Evolutionary conservation across 2,113 vertebrate genomes (phyloP), one percentile per base, ranked within the genome.

Genomic region (Burhinus bistriatus): DNA sequence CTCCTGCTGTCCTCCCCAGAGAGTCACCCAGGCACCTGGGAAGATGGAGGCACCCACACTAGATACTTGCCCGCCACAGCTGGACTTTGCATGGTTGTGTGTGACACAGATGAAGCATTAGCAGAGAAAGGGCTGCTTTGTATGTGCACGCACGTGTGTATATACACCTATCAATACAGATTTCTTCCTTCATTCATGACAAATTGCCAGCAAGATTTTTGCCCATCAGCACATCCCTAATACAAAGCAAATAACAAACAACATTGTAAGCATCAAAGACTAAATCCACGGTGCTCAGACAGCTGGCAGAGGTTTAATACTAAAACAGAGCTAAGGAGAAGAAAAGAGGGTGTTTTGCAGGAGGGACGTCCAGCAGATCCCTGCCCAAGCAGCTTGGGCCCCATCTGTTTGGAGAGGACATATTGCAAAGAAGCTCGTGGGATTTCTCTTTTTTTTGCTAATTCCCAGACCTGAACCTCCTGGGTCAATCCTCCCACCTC

Each of bases 1-100:
- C 18, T 72, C 49, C 65, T 44, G 26, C 54, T 59, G 64, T 52
- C 21, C 29, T 64, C 29, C 26, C 20, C 44, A 18, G 23, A 25
- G 38, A 29, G 40, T 62, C 51, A 45, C 29, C 19, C 32, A 38
- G 61, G 15, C 0, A 0, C 0, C 1, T 45, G 59, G 26, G 27
- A 30, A 59, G 64, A 21, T 51, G 25, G 55, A 57, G 20, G 8
- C 30, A 22, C 49, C 32, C 42, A 20, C 20, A 15, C 9, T 26
- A 16, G 21, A 11, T 13, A 22, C 19, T 42, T 68, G 32, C 29
- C 54, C 58, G 34, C 38, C 52, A 64, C 18, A 76, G 38, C 13
- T 42, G 36, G 18, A 18, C 47, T 47, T 42, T 5, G 16, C 1
- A 1, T 40, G 27, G 23, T 30, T 73, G 44, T 73, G 40, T 22